A percentile compares a stretch with the other conserved stretches of the same genome.
phyloP scores from a whole-genome alignment of 2,797 vertebrate genomes.

The Myripristis murdjan region DNA sequence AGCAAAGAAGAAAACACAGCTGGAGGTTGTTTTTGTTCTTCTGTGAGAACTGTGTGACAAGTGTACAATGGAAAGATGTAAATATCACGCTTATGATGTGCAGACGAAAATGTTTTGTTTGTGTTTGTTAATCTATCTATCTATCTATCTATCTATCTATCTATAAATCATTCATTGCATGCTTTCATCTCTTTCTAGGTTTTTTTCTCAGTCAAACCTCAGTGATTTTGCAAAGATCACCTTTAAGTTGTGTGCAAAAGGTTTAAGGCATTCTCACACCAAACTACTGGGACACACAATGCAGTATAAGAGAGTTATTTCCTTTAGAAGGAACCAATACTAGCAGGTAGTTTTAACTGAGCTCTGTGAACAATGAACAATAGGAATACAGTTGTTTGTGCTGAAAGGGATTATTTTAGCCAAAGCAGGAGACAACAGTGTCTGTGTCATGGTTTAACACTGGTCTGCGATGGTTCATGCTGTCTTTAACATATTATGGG shows the following conservation, averaged over 20 bases:
- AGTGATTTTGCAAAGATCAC: no score
- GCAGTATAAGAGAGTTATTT: not conserved
- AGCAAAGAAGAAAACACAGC: conserved; percentile 79
- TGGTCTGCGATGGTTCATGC: not conserved
- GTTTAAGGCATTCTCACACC: conserved; percentile 1
- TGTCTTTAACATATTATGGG: not conserved
- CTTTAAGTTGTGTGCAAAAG: not conserved
- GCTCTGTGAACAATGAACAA: conserved; percentile 19
- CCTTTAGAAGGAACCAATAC: conserved; percentile 2
- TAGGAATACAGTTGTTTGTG: not conserved
- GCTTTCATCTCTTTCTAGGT: no score
- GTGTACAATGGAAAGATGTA: conserved; percentile 62
- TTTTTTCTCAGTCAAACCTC: no score
- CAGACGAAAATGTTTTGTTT: not conserved
- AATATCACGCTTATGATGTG: not conserved
- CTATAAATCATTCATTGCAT: no score
- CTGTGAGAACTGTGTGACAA: conserved; percentile 68
- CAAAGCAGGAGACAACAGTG: not conserved
- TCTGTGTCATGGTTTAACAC: not conserved
- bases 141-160: no score
- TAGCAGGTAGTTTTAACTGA: not conserved
- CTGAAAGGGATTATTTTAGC: not conserved
- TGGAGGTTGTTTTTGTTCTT: conserved; percentile 79
- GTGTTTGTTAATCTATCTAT: not conserved
- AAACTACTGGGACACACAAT: not conserved